Conservation (phyloP, 2,888 invertebrate genomes). For the Acrobeloides nanus region DNA sequence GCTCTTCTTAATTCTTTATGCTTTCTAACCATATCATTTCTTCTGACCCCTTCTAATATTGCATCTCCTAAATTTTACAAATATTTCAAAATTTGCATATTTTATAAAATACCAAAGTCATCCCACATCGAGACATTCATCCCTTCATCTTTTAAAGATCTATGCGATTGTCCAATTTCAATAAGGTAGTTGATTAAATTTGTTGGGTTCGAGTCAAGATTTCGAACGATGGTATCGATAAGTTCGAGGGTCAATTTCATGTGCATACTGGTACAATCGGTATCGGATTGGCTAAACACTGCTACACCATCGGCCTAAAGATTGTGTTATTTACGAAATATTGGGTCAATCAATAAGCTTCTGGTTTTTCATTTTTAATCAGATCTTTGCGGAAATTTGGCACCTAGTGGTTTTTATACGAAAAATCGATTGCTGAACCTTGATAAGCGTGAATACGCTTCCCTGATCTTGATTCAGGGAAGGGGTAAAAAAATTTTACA, state of each 20-base stretch:
- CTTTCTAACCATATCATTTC: conserved; percentile 38
- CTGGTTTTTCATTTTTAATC: too few species aligned
- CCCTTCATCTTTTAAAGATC: conserved; percentile 34
- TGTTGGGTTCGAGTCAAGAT: conserved; percentile 32
- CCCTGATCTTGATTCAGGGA: too few species aligned
- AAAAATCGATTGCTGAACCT: too few species aligned
- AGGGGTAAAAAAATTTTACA: too few species aligned
- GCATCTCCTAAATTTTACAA: conserved; percentile 30
- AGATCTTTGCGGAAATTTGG: too few species aligned
- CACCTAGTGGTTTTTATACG: too few species aligned
- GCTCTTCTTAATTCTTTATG: conserved; percentile 47
- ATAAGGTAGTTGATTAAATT: conserved; percentile 31
- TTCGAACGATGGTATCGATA: conserved; percentile 33
- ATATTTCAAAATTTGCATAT: background rate
- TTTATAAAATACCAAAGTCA: conserved; percentile 30
- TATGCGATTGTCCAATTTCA: conserved; percentile 38
- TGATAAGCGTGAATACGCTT: too few species aligned
- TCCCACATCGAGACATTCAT: conserved; percentile 39
- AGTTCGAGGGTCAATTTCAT: conserved; percentile 38
- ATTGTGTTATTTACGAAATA: too few species aligned
- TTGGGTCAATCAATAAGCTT: too few species aligned
- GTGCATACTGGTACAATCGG: conserved; percentile 38
- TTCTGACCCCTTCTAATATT: conserved; percentile 38
- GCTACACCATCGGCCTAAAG: conserved; percentile 42
- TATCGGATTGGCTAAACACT: conserved; percentile 34